Base-by-base conservation (phyloP, 2,797 vertebrate genomes). In the Alca torda region DNA sequence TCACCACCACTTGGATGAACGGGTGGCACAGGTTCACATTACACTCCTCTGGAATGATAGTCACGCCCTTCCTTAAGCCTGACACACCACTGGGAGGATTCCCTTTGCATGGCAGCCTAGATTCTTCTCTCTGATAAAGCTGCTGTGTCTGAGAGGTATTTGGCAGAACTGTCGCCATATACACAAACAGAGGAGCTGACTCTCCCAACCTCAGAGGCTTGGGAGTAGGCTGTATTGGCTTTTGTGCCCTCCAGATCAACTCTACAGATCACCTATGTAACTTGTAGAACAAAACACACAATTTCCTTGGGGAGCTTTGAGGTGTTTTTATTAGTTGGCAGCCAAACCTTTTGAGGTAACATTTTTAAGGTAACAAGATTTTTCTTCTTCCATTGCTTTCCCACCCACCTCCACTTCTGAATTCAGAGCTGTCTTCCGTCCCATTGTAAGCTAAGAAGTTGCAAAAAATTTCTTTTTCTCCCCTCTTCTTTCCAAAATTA, bases 1-100 rank as follows among this genome's bases (percentile, higher is more conserved):
- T 50, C 70, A 63, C 41, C 61, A 84, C 77, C 46, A 16, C 72
- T 79, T 4, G 23, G 65, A 64, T 74, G 67, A 84, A 87, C 7
- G 11, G 72, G 84, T 89, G 87, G 67, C 93, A 94, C 73, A 85
- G 80, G 93, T 95, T 91, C 89, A 86, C 63, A 31, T 88, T 75
- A 76, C 73, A 51, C 46, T 81, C 33, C 91, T 90, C 63, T 93
- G 96, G 95, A 96, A 96, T 91, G 93, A 91, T 93, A 95, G 91
- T 96, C 85, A 95, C 67, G 77, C 73, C 93, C 89, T 95, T 78
- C 72, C 90, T 78, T 39, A 68, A 90, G 79, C 65, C 78, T 92
- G 96, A 95, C 91, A 86, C 93, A 89, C 73, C 91, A 93, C 83
- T 63, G 85, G 91, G 65, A 96, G 65, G 89, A 91, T 92, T 96